phyloP scores from a whole-genome alignment of 2,888 invertebrate genomes.

The Agrochola circellaris region DNA sequence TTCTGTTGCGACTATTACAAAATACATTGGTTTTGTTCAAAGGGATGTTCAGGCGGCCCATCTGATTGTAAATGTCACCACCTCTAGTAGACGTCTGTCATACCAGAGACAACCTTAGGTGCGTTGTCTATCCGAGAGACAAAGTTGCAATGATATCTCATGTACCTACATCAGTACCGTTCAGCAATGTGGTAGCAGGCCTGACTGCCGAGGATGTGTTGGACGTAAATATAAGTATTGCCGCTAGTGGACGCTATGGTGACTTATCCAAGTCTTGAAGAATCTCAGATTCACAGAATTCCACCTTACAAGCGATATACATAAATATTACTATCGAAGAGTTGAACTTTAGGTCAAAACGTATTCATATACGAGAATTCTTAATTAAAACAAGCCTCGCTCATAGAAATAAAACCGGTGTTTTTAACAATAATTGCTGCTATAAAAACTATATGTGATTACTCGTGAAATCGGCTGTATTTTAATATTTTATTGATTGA shows the following conservation, averaged over 20 bases:
- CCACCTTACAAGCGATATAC: background rate
- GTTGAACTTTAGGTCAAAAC: conserved; percentile 52
- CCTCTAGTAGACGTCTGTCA: background rate
- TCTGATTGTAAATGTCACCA: background rate
- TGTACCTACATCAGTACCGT: background rate
- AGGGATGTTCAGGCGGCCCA: background rate
- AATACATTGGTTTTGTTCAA: background rate
- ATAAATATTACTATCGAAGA: conserved; percentile 26
- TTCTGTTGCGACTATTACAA: too few relatives aligned
- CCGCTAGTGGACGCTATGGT: background rate
- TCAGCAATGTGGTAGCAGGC: background rate
- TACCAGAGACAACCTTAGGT: background rate
- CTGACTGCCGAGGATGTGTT: background rate
- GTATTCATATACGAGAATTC: conserved; percentile 48
- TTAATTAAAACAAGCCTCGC: conserved; percentile 58
- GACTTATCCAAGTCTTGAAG: background rate
- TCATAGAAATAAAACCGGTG: conserved; percentile 63
- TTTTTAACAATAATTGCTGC: conserved; percentile 75
- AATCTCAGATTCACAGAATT: background rate
- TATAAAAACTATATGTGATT: conserved; percentile 74
- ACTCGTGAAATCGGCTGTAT: conserved; percentile 69
- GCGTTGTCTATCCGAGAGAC: too few relatives aligned
- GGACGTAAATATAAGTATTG: background rate
- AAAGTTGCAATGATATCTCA: too few relatives aligned
- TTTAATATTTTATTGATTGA: conserved; percentile 62